A percentile compares a stretch with the other conserved stretches of the same genome.
These are phyloP conservation scores for Nothobranchius kuhntae DNA, from an alignment of 2,113 vertebrate genomes.

Conservation along the genomic window DNA sequence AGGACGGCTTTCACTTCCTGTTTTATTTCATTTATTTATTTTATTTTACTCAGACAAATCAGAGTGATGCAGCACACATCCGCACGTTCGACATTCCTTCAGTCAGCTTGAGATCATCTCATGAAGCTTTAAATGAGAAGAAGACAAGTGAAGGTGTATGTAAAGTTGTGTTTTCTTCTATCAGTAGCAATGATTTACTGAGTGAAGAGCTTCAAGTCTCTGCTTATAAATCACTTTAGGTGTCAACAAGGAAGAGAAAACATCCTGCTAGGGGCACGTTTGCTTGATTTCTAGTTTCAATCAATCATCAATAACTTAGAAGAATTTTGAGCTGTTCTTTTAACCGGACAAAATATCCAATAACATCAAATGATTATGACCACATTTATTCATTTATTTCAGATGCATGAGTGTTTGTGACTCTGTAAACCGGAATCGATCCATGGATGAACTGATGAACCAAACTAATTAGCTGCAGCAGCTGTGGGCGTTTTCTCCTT, in stretches of 20 bases:
- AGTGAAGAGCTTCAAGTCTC: background rate
- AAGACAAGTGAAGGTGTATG: too few species aligned
- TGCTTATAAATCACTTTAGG: background rate
- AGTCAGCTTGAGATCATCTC: too few species aligned
- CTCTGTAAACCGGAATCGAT: background rate
- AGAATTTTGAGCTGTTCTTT: too few species aligned
- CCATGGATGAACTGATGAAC: background rate
- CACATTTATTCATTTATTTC: background rate
- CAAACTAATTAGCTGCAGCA: background rate
- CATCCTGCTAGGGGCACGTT: background rate
- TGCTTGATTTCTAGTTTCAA: background rate
- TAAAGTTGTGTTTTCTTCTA: too few species aligned
- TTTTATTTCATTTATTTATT: background rate
- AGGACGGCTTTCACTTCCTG: background rate
- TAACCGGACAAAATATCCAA: background rate
- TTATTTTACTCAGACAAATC: background rate
- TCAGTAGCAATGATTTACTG: too few species aligned
- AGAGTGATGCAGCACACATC: background rate
- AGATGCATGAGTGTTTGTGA: background rate
- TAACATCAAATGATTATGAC: too few species aligned
- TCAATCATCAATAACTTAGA: background rate
- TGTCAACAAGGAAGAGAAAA: background rate
- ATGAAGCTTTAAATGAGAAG: too few species aligned
- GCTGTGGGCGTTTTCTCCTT: background rate
- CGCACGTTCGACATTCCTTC: background rate